Conservation (phyloP, 1,140 invertebrate species). For the Meloidogyne exigua region DNA sequence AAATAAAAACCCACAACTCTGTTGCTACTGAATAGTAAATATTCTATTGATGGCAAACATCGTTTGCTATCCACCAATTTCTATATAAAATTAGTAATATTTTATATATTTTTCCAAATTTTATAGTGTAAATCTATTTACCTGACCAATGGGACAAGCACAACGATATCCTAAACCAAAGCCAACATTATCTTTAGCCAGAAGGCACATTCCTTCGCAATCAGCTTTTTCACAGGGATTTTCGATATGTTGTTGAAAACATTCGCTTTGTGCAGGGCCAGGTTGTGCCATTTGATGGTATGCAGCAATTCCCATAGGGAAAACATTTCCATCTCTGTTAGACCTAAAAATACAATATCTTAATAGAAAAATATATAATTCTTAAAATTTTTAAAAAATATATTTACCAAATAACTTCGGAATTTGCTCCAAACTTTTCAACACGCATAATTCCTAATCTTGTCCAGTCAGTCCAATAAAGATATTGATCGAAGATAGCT, state of each 20-base stretch:
- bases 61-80: constrained; percentile 73
- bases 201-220: constrained; percentile 91
- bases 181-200: constrained; percentile 77
- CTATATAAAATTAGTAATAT: constrained; percentile 22
- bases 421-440: constrained; percentile 74
- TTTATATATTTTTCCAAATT: constrained; percentile 65
- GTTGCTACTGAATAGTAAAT: constrained; percentile 93
- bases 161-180: constrained; percentile 83
- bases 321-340: constrained; percentile 62
- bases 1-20: constrained; percentile 76
- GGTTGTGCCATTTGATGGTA: constrained; percentile 62
- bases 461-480: constrained; percentile 90
- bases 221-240: constrained; percentile 91
- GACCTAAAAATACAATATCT: constrained; percentile 31
- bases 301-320: constrained; percentile 63
- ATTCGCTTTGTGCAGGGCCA: constrained; percentile 56
- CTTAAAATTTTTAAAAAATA: neutral
- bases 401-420: constrained; percentile 53
- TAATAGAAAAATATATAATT: neutral
- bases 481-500: constrained; percentile 68
- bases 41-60: constrained; percentile 82
- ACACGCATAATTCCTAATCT: constrained; percentile 88
- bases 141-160: constrained; percentile 81
- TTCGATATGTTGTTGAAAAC: constrained; percentile 58
- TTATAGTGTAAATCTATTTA: neutral